Conservation (phyloP, 30 jellyfish, hydroid and myxozoan genomes). For the Cassiopea xamachana region DNA sequence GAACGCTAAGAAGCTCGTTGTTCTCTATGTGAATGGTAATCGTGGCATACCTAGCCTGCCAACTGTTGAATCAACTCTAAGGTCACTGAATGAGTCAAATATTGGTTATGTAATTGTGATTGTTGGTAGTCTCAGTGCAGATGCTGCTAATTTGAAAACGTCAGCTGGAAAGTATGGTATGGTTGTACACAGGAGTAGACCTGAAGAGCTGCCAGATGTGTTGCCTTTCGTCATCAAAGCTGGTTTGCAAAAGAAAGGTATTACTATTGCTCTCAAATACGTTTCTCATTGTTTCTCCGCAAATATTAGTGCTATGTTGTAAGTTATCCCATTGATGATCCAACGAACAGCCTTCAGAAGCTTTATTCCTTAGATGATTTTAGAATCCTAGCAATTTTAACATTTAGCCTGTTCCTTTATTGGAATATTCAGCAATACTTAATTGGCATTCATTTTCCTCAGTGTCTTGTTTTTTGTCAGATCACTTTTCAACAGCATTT, state of each 20-base stretch:
- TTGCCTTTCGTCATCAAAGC: conserved; percentile 48
- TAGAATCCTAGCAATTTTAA: too few species aligned
- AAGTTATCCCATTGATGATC: too few species aligned
- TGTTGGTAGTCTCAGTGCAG: conserved; percentile 4
- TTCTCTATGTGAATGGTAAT: conserved; percentile 30
- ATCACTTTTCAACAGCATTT: too few species aligned
- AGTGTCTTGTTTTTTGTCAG: too few species aligned
- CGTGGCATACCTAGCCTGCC: background rate
- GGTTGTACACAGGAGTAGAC: background rate
- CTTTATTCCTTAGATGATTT: too few species aligned
- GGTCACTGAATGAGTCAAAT: conserved; percentile 32
- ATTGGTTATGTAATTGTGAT: conserved; percentile 34
- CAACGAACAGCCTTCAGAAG: too few species aligned
- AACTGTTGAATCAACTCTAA: conserved; percentile 21
- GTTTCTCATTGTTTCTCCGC: too few species aligned
- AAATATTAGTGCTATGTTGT: too few species aligned
- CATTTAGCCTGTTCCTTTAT: too few species aligned
- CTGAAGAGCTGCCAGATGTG: conserved; percentile 51
- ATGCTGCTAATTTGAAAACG: background rate
- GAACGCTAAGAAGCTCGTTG: conserved; percentile 47
- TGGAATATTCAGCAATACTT: too few species aligned
- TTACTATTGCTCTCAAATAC: too few species aligned
- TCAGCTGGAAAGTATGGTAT: conserved; percentile 40
- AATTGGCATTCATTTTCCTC: too few species aligned
- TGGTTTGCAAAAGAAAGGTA: conserved; percentile 34